These are phyloP conservation scores for Papilio polytes DNA, from an alignment of 1,140 invertebrate genomes.

Conservation along the genomic window DNA sequence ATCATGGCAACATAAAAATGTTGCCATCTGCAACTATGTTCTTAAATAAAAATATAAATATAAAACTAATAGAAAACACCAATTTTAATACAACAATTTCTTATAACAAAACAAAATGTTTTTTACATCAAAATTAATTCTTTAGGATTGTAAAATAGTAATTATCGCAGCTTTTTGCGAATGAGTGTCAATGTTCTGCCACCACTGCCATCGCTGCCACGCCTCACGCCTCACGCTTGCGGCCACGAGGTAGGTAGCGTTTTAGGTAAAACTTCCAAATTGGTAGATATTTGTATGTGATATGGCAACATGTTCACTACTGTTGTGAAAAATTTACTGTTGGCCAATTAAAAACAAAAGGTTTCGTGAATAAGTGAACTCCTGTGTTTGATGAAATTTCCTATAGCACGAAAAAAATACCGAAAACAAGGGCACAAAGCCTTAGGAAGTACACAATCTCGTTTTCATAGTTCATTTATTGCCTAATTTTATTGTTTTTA, in stretches of 20 bases:
- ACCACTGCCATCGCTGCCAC: constrained; percentile 18
- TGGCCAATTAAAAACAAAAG: neutral
- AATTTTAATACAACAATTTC: neutral
- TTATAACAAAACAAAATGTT: neutral
- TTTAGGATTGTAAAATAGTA: neutral
- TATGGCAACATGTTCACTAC: constrained; percentile 4
- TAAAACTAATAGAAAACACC: neutral
- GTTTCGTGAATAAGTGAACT: neutral
- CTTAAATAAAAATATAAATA: neutral
- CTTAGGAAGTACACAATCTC: no score
- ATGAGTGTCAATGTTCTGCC: neutral
- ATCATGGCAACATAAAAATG: neutral
- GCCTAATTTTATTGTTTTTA: no score
- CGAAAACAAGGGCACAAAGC: no score
- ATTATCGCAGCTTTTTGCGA: constrained; percentile 3
- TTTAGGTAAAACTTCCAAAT: constrained; percentile 3
- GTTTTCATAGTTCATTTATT: no score
- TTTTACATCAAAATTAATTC: neutral
- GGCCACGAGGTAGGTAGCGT: neutral
- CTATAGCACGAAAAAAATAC: no score
- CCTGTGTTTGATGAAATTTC: neutral
- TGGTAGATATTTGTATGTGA: constrained; percentile 30
- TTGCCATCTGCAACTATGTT: neutral
- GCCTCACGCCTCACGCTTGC: neutral
- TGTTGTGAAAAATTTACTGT: neutral